phyloP scores from a whole-genome alignment of 2,888 invertebrate species.

The Chromoteleia sp. region DNA sequence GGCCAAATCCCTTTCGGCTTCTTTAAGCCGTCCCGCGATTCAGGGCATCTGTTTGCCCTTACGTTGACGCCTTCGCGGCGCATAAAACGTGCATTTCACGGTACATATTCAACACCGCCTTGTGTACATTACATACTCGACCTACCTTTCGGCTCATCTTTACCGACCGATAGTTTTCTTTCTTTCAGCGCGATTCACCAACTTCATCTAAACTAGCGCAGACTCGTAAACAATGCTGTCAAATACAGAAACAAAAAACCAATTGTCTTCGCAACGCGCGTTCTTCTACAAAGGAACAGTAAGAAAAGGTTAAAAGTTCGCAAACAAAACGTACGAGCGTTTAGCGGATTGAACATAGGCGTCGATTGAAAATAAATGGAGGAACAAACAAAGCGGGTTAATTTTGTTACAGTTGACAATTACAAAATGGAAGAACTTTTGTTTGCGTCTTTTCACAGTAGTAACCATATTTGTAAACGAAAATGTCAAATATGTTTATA shows the following conservation, averaged over 20 bases:
- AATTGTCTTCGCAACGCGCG: neutral
- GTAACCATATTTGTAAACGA: no score
- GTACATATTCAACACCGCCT: constrained; percentile 1
- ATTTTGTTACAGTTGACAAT: no score
- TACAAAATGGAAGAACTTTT: no score
- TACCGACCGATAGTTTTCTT: constrained; percentile 24
- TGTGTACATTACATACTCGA: constrained; percentile 32
- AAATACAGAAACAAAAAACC: neutral
- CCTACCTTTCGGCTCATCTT: constrained; percentile 32
- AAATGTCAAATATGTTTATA: no score
- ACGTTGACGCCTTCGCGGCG: constrained; percentile 14
- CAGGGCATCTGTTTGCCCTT: constrained; percentile 34
- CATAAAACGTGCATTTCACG: constrained; percentile 36
- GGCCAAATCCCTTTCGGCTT: constrained; percentile 50
- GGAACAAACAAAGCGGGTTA: no score
- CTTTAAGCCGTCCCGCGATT: constrained; percentile 19
- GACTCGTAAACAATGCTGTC: neutral
- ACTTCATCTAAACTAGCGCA: constrained; percentile 3
- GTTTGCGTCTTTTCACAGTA: no score
- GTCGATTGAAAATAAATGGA: no score
- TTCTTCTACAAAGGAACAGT: neutral
- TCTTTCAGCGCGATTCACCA: constrained; percentile 15
- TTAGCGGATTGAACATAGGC: no score
- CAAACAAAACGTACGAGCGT: no score
- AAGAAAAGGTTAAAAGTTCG: no score